These are phyloP conservation scores for Ethmia dodecea DNA, from an alignment of 2,888 invertebrate genomes.

Conservation along the genomic window DNA sequence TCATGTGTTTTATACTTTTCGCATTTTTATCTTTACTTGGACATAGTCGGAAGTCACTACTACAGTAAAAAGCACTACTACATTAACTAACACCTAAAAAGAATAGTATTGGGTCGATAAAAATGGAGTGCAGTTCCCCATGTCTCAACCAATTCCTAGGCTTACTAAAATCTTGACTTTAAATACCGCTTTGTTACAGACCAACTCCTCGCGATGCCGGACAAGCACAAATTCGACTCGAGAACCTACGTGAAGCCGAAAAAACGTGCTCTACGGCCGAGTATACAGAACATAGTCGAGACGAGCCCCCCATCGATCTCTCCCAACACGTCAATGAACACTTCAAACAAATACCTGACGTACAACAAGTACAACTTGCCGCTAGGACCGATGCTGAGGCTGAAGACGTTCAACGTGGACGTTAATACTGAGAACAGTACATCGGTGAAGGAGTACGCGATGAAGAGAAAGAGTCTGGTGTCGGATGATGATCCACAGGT, in stretches of 20 bases:
- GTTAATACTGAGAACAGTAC: constrained; percentile 56
- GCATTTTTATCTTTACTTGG: too few species aligned
- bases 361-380: constrained; percentile 66
- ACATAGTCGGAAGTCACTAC: too few species aligned
- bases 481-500: constrained; percentile 67
- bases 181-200: constrained; percentile 38
- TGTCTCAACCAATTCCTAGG: too few species aligned
- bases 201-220: constrained; percentile 46
- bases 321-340: constrained; percentile 34
- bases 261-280: constrained; percentile 76
- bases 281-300: constrained; percentile 75
- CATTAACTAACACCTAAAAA: too few species aligned
- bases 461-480: constrained; percentile 57
- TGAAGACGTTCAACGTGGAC: constrained; percentile 69
- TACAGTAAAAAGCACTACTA: too few species aligned
- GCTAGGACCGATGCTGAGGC: constrained; percentile 52
- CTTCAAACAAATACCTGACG: constrained; percentile 56
- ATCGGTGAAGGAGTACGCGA: constrained; percentile 52
- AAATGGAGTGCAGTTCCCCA: too few species aligned
- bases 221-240: constrained; percentile 79
- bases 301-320: constrained; percentile 44
- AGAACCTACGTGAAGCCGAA: constrained; percentile 84
- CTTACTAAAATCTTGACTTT: not conserved
- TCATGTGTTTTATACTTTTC: too few species aligned
- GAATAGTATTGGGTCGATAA: too few species aligned